These are phyloP conservation scores for Caradrina kadenii DNA, from an alignment of 2,888 invertebrate species.

Conservation along the genomic window DNA sequence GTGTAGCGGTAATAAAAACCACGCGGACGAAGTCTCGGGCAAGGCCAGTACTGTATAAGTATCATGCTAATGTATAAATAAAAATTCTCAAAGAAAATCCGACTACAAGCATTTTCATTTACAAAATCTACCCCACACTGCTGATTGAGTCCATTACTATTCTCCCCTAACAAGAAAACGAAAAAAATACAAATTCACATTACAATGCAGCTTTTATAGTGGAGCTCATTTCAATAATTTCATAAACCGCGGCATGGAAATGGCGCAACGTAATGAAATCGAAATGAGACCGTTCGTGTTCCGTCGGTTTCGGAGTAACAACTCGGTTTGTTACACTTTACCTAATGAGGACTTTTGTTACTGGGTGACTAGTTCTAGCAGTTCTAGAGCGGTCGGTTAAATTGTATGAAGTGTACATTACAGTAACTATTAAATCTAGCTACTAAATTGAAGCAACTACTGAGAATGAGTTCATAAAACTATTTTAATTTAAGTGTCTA, in stretches of 20 bases:
- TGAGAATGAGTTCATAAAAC: slow-evolving; percentile 14
- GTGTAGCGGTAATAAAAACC: too few species aligned
- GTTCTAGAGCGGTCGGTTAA: slow-evolving; percentile 10
- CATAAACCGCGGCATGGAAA: slow-evolving; percentile 41
- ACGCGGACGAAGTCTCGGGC: too few species aligned
- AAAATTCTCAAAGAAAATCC: too few species aligned
- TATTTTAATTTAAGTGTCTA: slow-evolving; percentile 35
- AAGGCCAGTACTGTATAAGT: too few species aligned
- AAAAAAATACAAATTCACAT: slow-evolving; percentile 25
- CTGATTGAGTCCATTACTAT: slow-evolving; percentile 37
- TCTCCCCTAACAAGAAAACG: slow-evolving; percentile 9
- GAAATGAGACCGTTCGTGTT: slow-evolving; percentile 23
- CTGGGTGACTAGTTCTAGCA: slow-evolving; percentile 27
- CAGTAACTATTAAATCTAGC: slow-evolving; percentile 34
- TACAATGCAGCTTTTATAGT: slow-evolving; percentile 56
- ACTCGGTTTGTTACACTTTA: slow-evolving; percentile 49
- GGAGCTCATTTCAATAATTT: slow-evolving; percentile 48
- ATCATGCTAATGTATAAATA: too few species aligned
- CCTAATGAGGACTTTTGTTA: slow-evolving; percentile 49
- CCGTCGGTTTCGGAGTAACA: slow-evolving; percentile 22
- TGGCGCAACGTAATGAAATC: slow-evolving; percentile 41
- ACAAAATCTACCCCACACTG: slow-evolving; percentile 9
- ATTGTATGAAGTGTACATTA: slow-evolving; percentile 24
- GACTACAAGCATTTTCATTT: slow-evolving; percentile 5
- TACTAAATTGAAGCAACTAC: slow-evolving; percentile 19